A percentile compares a stretch with the other conserved stretches of the same genome.
Conservation (phyloP, 2,888 invertebrate species). For the Euspilapteryx auroguttella region DNA sequence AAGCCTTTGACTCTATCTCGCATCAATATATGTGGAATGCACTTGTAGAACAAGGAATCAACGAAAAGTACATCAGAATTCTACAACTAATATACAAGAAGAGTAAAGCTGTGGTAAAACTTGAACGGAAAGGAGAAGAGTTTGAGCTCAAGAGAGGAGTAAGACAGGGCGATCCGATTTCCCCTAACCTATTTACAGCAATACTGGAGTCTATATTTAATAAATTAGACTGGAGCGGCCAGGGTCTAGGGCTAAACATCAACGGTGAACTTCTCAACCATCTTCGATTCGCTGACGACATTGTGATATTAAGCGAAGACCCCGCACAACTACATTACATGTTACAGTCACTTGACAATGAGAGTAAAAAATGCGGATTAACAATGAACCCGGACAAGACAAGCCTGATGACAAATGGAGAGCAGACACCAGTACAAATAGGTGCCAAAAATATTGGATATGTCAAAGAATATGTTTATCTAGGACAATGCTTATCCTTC, state of each 20-base stretch:
- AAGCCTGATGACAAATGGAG: neutral
- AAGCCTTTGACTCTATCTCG: conserved; percentile 1
- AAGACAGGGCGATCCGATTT: conserved; percentile 1
- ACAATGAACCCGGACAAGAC: neutral
- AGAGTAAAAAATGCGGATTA: neutral
- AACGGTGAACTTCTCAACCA: neutral
- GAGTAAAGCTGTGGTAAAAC: neutral
- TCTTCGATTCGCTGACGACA: conserved; percentile 1
- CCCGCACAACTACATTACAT: neutral
- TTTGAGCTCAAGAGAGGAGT: conserved; percentile 1
- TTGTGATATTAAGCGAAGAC: neutral
- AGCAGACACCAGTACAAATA: neutral
- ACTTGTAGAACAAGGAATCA: neutral
- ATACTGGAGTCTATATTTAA: neutral
- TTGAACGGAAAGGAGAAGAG: neutral
- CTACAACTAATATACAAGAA: neutral
- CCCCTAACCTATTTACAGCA: neutral
- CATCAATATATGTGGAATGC: neutral
- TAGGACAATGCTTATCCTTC: conserved; percentile 3
- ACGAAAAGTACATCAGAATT: neutral
- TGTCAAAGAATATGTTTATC: conserved; percentile 1
- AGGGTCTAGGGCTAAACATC: neutral
- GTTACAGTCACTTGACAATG: neutral
- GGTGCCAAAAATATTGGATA: neutral
- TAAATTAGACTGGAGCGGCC: neutral